These are phyloP conservation scores for Napeogenes sylphis DNA, from an alignment of 2,888 invertebrate species.

Conservation along the genomic window DNA sequence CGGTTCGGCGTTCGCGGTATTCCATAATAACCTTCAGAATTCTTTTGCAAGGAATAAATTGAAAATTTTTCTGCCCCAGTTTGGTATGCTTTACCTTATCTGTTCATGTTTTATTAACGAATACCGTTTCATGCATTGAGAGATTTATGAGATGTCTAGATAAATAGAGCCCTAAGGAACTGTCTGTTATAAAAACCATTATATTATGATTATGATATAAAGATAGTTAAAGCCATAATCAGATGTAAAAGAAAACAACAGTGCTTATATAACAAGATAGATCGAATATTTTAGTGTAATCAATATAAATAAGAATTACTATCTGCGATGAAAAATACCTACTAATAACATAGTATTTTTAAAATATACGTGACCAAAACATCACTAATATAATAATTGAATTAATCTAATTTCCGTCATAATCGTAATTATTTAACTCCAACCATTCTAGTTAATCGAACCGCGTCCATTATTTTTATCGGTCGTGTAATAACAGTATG, in stretches of 20 bases:
- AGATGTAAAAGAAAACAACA: not conserved
- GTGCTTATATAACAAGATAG: too few relatives aligned
- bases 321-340: too few relatives aligned
- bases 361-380: not conserved
- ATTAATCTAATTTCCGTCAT: constrained; percentile 13
- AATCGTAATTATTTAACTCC: constrained; percentile 22
- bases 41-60: constrained; percentile 29
- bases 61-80: constrained; percentile 29
- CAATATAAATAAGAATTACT: too few relatives aligned
- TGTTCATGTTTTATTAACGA: constrained; percentile 28
- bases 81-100: constrained; percentile 29
- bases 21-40: constrained; percentile 29
- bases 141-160: not conserved
- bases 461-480: constrained; percentile 29
- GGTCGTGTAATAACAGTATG: constrained; percentile 19
- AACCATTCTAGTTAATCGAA: constrained; percentile 26
- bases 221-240: not conserved
- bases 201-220: not conserved
- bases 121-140: constrained; percentile 22
- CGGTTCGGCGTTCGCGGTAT: constrained; percentile 23
- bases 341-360: too few relatives aligned
- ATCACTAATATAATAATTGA: not conserved
- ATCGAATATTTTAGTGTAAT: too few relatives aligned
- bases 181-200: not conserved
- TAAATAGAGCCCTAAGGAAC: not conserved